phyloP scores from a whole-genome alignment of 2,113 vertebrate species.

The Labeo catla region DNA sequence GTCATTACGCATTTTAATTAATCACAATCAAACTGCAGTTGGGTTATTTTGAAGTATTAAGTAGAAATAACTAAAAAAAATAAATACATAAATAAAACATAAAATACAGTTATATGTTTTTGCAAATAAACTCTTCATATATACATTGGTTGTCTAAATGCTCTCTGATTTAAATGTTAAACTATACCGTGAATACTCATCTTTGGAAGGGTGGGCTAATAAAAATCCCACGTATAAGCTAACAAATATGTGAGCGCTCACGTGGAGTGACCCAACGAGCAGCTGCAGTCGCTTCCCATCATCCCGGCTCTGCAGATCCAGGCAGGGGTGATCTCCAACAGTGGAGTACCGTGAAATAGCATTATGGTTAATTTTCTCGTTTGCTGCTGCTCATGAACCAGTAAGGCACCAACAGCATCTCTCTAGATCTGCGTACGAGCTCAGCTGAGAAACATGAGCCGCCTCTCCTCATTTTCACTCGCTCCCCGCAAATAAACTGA shows the following conservation, averaged over 20 bases:
- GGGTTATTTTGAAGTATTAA: no score
- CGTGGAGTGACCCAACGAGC: slow-evolving; percentile 51
- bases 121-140: background rate
- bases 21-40: no score
- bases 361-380: slow-evolving; percentile 59
- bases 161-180: background rate
- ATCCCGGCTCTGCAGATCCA: slow-evolving; percentile 44
- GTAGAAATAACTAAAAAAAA: no score
- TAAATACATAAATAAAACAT: no score
- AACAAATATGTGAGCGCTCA: slow-evolving; percentile 53
- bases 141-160: background rate
- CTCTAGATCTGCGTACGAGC: slow-evolving; percentile 40
- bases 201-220: slow-evolving; percentile 21
- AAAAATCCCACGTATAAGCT: slow-evolving; percentile 45
- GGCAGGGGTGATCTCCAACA: slow-evolving; percentile 54
- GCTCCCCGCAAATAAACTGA: slow-evolving; percentile 30
- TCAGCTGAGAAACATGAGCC: slow-evolving; percentile 42
- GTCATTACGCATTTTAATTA: no score
- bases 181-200: background rate
- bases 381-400: slow-evolving; percentile 54
- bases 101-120: no score
- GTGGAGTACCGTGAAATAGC: slow-evolving; percentile 54
- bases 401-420: slow-evolving; percentile 53
- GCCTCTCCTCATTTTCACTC: slow-evolving; percentile 35
- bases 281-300: slow-evolving; percentile 31